Base-by-base conservation (phyloP, 30 jellyfish, hydroid and myxozoan species). In the Turritopsis dohrnii region DNA sequence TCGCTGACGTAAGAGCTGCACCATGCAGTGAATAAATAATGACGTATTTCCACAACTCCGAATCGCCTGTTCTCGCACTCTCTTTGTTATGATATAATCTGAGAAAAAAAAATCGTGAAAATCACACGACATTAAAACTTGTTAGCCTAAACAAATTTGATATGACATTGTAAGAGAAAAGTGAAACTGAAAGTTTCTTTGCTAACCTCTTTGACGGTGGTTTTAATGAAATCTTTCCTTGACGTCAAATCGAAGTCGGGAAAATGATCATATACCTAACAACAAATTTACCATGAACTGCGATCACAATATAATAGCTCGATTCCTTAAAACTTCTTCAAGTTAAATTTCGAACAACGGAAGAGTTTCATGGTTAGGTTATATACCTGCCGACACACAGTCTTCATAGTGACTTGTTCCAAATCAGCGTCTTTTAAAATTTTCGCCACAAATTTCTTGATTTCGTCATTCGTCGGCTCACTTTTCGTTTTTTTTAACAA, bases 351-450 rank as follows among this genome's bases (percentile, higher is more conserved):
- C n/a, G n/a, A n/a, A n/a, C n/a, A n/a, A n/a, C n/a, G n/a, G n/a
- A n/a, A n/a, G n/a, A n/a, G n/a, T n/a, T n/a, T n/a, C n/a, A n/a
- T n/a, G n/a, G n/a, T n/a, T n/a, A n/a, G n/a, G n/a, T n/a, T n/a
- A 21, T 3, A 29, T 81, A 86, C 97, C 94, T 91, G 97, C 72
- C 84, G 83, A 54, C 93, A 83, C 28, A 91, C 94, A 81, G 92
- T 91, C 75, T 91, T 91, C 97, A 91, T 91, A 0, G 97, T 91
- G 83, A 91, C 86, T 28, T 92, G 73, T 80, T 91, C 97, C n/a
- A 91, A 74, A 81, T 91, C 96, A 25, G 96, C 97, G 52, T 87
- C 97, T 21, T 86, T 91, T 3, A 91, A 81, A 19, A 91, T 53
- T 30, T 84, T 90, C 66, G 60, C 31, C 1, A 91, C 94, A 84